Conservation (phyloP, 2,797 vertebrate genomes). For the Chaetophractus vellerosus region DNA sequence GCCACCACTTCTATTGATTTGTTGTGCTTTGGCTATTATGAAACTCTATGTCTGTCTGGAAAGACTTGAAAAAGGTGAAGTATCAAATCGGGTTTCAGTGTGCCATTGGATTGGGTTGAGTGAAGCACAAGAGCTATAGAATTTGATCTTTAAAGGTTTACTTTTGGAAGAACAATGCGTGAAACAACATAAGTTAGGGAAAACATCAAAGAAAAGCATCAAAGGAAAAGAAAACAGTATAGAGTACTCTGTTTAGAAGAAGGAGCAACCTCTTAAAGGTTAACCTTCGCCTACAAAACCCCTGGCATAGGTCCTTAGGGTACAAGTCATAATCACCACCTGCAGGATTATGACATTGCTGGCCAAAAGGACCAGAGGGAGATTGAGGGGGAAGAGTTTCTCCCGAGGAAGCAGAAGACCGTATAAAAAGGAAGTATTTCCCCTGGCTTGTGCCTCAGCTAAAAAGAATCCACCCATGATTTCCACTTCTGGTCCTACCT, state of each 20-base stretch:
- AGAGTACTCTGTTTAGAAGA: not conserved
- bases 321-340: not conserved
- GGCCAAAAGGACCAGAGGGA: not conserved
- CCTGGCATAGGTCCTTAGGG: not conserved
- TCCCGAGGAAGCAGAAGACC: not conserved
- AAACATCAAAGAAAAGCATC: not conserved
- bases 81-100: not conserved
- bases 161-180: not conserved
- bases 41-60: not conserved
- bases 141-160: conserved; percentile 13
- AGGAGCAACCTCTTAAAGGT: not conserved
- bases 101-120: not conserved
- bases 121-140: not conserved
- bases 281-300: not conserved
- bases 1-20: not conserved
- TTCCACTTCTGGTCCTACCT: not conserved
- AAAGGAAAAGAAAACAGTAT: not conserved
- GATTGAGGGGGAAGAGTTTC: not conserved
- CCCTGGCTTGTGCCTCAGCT: not conserved
- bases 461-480: not conserved
- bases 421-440: not conserved
- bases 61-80: not conserved
- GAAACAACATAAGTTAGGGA: not conserved
- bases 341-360: not conserved
- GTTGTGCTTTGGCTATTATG: not conserved